Percentiles rank a stretch among this genome's conserved stretches.
phyloP scores from a whole-genome alignment of 1,140 invertebrate species.

The Glomeris maerens region DNA sequence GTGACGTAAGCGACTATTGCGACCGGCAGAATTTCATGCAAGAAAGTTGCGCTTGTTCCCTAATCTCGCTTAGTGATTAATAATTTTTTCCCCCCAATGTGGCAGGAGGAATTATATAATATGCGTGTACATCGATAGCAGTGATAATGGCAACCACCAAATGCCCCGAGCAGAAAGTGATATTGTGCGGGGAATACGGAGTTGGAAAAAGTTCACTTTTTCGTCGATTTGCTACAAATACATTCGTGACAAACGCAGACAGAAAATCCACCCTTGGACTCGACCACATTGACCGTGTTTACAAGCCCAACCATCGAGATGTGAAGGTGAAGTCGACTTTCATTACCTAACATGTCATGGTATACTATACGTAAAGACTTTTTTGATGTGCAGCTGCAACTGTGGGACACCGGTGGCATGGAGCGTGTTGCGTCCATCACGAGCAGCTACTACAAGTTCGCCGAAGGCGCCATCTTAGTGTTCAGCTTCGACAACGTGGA shows the following conservation, averaged over 20 bases:
- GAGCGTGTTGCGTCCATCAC: constrained; percentile 85
- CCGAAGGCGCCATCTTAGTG: constrained; percentile 75
- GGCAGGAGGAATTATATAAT: no score
- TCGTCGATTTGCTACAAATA: constrained; percentile 73
- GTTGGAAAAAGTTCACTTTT: constrained; percentile 90
- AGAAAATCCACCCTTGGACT: constrained; percentile 77
- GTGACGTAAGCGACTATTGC: no score
- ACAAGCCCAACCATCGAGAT: constrained; percentile 49
- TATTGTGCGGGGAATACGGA: constrained; percentile 86
- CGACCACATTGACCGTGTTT: constrained; percentile 73
- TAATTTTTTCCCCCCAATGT: no score
- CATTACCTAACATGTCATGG: constrained; percentile 1
- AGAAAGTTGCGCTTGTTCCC: no score
- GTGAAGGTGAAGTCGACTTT: constrained; percentile 47
- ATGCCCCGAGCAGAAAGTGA: constrained; percentile 82
- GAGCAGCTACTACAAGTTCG: constrained; percentile 85
- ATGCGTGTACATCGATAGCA: constrained; percentile 10
- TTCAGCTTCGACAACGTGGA: constrained; percentile 79
- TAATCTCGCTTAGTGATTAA: no score
- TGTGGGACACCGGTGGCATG: constrained; percentile 90
- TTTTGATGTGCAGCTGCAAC: constrained; percentile 49
- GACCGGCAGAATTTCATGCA: no score
- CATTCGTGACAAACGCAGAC: constrained; percentile 57
- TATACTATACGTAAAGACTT: not conserved
- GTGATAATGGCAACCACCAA: constrained; percentile 69